Evolutionary conservation across 23 tunicate species (phyloP), one percentile per base, ranked within the genome.

Genomic region (Phallusia fumigata): DNA sequence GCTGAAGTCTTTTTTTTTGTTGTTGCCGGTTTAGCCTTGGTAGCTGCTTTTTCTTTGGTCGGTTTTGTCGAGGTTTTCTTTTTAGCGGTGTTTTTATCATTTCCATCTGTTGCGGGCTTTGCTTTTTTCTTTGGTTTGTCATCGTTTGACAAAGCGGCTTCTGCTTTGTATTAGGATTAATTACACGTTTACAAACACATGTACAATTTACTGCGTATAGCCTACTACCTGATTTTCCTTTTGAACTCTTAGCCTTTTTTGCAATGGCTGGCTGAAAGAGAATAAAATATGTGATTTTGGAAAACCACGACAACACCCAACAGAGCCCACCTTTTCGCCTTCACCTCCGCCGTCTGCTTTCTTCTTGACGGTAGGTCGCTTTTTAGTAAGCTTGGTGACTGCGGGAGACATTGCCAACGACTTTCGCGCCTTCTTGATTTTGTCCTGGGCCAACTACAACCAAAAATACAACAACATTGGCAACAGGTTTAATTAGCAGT

Each of bases 331-430:
- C 28, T 58, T 58, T 58, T 22, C 47, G 10, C 47, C 47, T 40
- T 40, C 47, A 40, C n/a, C n/a, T n/a, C n/a, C n/a, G n/a, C n/a
- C n/a, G n/a, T 40, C 47, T 40, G 10, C 47, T 40, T 40, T 40
- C 47, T 40, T 40, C 47, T 40, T 40, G 47, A 40, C 36, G 28
- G 28, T 24, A 3, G 69, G 69, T 8, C 69, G 26, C 28, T 58
- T 58, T 13, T 58, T 58, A 22, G 69, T 35, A 18, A 30, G 85
- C 33, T 31, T 74, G n/a, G 22, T 33, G 22, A 65, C 77, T n/a
- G 36, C 44, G 22, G 85, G 85, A 6, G 85, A 33, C 85, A 82
- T 34, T n/a, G 52, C 77, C 52, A 82, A 22, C 3, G 85, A 82
- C 36, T 82, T 82, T 36, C 85, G 28, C 12, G 85, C 85, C 33